Base-by-base conservation (phyloP, 2,888 invertebrate species). In the Dusona sp. region DNA sequence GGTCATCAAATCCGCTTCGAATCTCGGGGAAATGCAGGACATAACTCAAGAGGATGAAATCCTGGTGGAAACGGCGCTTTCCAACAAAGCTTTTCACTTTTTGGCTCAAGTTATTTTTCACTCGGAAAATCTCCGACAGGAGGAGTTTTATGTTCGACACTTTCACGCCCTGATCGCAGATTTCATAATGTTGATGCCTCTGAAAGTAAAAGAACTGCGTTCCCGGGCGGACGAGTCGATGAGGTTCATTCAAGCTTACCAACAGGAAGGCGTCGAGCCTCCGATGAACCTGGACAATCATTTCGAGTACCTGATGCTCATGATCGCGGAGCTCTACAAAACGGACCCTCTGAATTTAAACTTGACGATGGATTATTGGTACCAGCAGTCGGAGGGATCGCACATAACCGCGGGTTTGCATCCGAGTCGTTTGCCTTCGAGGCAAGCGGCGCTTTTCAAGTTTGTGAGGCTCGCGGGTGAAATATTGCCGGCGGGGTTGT, bases 151-250 rank as follows among this genome's bases (percentile, higher is more conserved):
- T 92, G 95, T 97, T 90, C 96, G 97, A 33, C 96, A 98, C 67
- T 95, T 99, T 68, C 99, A 99, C 94, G 95, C 96, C 22, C 95
- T 99, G 11, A 95, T 99, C 78, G 98, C 98, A 0, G 99, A 99
- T 94, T 99, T 99, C 91, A 98, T 99, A 72, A 97, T 98, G 87
- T 96, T 97, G 79, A 98, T 99, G 98, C 99, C 98, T 79, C 96
- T 98, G 72, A 99, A 98, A 96, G 96, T 98, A 0, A 97, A 97
- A 90, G 98, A 98, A 92, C 94, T 98, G 85, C 95, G 97, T 73
- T 97, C 97, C 90, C 95, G 97, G 90, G 98, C 98, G 0, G 99
- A 99, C 94, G 99, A 99, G 94, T 97, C 97, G 2, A 97, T 98
- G 19, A 96, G 98, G 84, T 97, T 97, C 0, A 96, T 97, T 64